Percentiles rank a stretch among this genome's conserved stretches.
phyloP scores from a whole-genome alignment of 2,113 vertebrate species.

The Puma concolor region DNA sequence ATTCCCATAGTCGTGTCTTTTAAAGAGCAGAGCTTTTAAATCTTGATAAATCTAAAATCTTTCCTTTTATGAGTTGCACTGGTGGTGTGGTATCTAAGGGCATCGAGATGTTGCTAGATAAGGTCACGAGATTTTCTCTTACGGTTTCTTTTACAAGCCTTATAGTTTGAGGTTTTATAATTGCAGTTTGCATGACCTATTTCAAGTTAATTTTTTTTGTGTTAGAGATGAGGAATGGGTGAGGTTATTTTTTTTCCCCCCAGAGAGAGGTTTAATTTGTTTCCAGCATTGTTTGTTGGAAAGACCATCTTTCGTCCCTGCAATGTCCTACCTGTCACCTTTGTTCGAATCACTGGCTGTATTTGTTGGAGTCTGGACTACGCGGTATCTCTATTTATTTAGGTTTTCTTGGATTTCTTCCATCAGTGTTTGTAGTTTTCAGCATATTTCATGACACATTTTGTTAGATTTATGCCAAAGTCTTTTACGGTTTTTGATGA shows the following conservation, averaged over 20 bases:
- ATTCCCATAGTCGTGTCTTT: background rate
- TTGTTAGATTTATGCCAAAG: background rate
- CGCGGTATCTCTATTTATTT: background rate
- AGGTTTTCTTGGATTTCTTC: background rate
- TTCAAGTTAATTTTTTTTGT: background rate
- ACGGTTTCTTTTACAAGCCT: background rate
- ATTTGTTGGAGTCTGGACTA: background rate
- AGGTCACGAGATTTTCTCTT: background rate
- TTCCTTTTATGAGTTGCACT: background rate
- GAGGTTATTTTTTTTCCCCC: background rate
- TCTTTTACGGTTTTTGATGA: background rate
- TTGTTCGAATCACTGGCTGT: background rate
- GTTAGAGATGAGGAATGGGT: background rate
- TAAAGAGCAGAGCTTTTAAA: background rate
- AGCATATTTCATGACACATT: background rate
- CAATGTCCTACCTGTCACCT: background rate
- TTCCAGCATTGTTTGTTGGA: background rate
- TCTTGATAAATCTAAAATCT: background rate
- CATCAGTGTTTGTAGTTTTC: background rate
- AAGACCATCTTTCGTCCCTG: background rate
- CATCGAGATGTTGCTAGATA: background rate
- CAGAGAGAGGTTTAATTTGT: background rate
- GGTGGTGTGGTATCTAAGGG: background rate
- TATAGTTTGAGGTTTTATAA: background rate
- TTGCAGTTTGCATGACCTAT: background rate